These are phyloP conservation scores for Pterocles gutturalis DNA, from an alignment of 2,113 vertebrate genomes.

Conservation along the genomic window DNA sequence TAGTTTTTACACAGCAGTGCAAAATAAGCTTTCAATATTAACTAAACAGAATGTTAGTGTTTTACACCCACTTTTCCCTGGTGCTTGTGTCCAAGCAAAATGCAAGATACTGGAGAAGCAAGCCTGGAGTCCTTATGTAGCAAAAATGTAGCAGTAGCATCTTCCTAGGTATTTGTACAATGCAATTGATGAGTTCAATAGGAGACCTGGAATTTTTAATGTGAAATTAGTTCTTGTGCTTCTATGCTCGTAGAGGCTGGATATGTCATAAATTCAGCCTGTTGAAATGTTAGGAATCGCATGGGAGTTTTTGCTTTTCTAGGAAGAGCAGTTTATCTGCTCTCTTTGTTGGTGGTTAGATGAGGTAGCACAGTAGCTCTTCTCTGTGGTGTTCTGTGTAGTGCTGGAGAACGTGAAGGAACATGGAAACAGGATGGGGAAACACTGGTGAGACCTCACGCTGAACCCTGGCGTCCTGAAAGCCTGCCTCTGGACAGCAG, in stretches of 20 bases:
- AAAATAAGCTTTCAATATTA: background rate
- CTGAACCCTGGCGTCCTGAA: conserved; percentile 46
- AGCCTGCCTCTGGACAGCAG: background rate
- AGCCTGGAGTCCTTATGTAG: background rate
- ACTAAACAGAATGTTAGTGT: background rate
- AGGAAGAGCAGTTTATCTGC: background rate
- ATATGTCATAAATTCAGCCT: background rate
- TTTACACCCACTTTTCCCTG: background rate
- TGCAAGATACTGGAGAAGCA: background rate
- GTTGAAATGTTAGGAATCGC: background rate
- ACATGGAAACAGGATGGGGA: background rate
- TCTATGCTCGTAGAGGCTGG: background rate
- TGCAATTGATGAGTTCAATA: background rate
- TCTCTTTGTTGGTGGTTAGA: background rate
- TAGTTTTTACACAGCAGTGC: background rate
- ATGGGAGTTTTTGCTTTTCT: background rate
- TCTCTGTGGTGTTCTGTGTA: background rate
- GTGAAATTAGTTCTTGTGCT: background rate
- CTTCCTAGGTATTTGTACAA: background rate
- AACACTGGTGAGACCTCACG: background rate
- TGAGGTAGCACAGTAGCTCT: background rate
- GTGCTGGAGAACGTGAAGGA: background rate
- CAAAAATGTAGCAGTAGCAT: background rate
- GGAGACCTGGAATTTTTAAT: background rate
- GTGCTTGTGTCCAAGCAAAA: background rate